Conservation (phyloP, 2,797 vertebrate genomes). For the Molossus molossus region DNA sequence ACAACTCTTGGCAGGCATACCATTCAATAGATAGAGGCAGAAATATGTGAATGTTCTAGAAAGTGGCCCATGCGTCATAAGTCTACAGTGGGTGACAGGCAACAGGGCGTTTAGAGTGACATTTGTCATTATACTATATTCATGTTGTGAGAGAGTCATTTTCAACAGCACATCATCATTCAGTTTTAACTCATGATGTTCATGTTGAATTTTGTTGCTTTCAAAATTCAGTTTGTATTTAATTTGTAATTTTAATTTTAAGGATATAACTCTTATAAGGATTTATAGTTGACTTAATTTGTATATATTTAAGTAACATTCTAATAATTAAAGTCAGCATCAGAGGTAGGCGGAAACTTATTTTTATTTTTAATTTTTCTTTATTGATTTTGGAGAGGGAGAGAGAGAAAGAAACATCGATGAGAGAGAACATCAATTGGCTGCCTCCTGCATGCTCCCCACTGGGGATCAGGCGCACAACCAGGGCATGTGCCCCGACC, state of each 20-base stretch:
- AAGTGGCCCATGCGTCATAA: not conserved
- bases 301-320: conserved; percentile 13
- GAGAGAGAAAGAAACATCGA: too few species aligned
- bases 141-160: not conserved
- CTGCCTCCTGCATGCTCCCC: too few species aligned
- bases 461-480: too few species aligned
- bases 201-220: conserved; percentile 11
- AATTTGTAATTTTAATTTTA: not conserved
- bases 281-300: conserved; percentile 13
- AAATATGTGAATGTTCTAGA: not conserved
- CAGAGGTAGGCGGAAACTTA: not conserved
- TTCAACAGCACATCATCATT: not conserved
- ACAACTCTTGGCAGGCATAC: not conserved
- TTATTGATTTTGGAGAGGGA: too few species aligned
- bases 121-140: not conserved
- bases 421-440: too few species aligned
- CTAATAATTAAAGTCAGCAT: not conserved
- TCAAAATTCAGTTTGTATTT: conserved; percentile 46
- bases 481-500: too few species aligned
- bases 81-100: not conserved
- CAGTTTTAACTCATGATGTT: conserved; percentile 18
- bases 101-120: not conserved
- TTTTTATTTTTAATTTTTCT: not conserved
- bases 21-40: not conserved
- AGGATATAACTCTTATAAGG: not conserved